Base-by-base conservation (phyloP, 2,888 invertebrate genomes). In the Polyploca ridens region DNA sequence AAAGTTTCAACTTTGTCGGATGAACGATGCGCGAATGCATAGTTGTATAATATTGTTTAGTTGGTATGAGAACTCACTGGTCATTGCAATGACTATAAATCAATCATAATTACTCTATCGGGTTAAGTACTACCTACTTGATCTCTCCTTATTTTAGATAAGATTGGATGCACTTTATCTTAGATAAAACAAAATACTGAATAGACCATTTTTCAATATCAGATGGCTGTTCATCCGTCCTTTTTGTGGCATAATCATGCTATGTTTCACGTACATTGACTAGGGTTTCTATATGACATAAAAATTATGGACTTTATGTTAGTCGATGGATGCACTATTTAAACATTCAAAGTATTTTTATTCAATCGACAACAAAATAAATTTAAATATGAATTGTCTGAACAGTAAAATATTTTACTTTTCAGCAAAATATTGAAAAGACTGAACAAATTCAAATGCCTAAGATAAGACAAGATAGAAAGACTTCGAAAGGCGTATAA, bases 141-240 rank as follows among this genome's bases (percentile, higher is more conserved):
- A 11, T 44, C 11, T 58, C 27, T 58, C 58, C 27, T 13, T 33
- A 58, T 33, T 58, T 1, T 13, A 33, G 33, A 35, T 59, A 33
- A 14, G 33, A 35, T 35, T n/a, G 14, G 35, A 16, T 35, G 35
- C 35, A n/a, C 66, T 44, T 75, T 78, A 78, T 79, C 74, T 70
- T 67, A 66, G 74, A 77, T 78, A 67, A 80, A 81, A 84, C 80
- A 82, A 84, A 77, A 76, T 82, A 73, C 72, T 75, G 69, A 75
- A 83, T 78, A 72, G 72, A 78, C 77, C 73, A 82, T 85, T 82
- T 87, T 88, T 89, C 81, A 88, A 85, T 85, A 89, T 89, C 85
- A 82, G 71, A 69, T 72, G 75, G 76, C 81, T 75, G 35, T 35
- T 73, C 73, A 75, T 77, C 72, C 68, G 67, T 81, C 78, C 69